Evolutionary conservation across 2,797 vertebrate species (phyloP).

Genomic region (Paramormyrops hopkinsi): DNA sequence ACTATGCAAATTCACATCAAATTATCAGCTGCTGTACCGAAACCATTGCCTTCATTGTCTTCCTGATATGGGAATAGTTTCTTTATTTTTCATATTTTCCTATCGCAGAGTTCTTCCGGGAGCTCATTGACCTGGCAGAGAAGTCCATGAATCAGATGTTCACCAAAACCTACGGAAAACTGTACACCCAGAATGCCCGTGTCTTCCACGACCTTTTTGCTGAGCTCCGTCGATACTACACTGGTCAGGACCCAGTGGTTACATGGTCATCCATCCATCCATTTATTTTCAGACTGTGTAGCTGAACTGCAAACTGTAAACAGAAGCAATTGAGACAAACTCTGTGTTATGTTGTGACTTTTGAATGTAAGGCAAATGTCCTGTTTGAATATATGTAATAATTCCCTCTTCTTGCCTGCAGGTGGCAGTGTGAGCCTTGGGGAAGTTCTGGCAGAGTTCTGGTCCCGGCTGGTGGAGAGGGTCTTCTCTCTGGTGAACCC

Average conservation of each 20-base stretch:
- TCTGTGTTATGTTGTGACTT: neutral
- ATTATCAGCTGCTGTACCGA: neutral
- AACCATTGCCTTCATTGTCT: neutral
- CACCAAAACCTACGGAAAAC: constrained; percentile 75
- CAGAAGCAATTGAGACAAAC: neutral
- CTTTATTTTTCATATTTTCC: neutral
- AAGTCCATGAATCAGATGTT: constrained; percentile 82
- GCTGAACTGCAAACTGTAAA: neutral
- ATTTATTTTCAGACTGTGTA: neutral
- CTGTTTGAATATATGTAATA: neutral
- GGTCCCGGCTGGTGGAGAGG: constrained; percentile 75
- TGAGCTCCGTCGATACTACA: constrained; percentile 75
- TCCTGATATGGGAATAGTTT: neutral
- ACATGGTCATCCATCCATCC: neutral
- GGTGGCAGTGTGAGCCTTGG: constrained; percentile 68
- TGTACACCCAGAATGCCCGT: constrained; percentile 74
- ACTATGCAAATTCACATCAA: neutral
- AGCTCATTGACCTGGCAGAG: constrained; percentile 75
- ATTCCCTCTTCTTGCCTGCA: constrained; percentile 33
- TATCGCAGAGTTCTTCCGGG: constrained; percentile 72
- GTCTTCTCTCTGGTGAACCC: constrained; percentile 81
- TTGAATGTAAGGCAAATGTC: neutral
- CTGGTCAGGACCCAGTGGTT: constrained; percentile 46
- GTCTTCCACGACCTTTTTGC: constrained; percentile 80
- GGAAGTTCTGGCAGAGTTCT: constrained; percentile 80